Evolutionary conservation across 2,888 invertebrate species (phyloP), one percentile per base, ranked within the genome.

Genomic region (Ectemnius continuus): DNA sequence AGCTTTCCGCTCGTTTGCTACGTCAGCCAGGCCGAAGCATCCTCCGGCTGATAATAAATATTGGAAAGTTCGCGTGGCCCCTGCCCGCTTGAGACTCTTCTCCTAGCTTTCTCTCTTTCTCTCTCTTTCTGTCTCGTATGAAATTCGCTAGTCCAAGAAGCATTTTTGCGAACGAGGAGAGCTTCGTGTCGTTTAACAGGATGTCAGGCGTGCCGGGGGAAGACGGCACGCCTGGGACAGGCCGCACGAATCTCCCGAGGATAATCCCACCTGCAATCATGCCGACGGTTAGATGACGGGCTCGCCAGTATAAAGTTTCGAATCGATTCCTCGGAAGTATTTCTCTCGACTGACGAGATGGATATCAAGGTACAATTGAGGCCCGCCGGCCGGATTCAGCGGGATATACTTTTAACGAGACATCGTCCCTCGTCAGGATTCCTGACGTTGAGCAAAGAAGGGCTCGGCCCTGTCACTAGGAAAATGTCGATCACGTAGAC

Each of bases 401-500:
- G 16, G 52, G 16, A 52, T 52, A 52, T 52, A 52, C 52, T 52
- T 52, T 52, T 52, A 52, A 52, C 16, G 52, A 52, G 52, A 13
- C 52, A 58, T 23, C 58, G 26, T 14, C 26, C 26, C 58, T 58
- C 26, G 20, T 58, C 20, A 58, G 20, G 14, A 58, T 0, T 18
- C 26, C n/a, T 16, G 28, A 60, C 36, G n/a, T 60, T 36, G 26
- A 36, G n/a, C 3, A 36, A 36, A 28, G 28, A 11, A 13, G 26
- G n/a, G 3, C 16, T 36, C 36, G n/a, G 60, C 8, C 14, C 11
- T 36, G 36, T n/a, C 23, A 60, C 16, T 13, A 36, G 28, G 28
- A 28, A 60, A 36, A 60, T 28, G 60, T 60, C 60, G 60, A 60
- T 60, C 60, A 60, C 13, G 14, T n/a, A 14, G 6, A 13, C 13